A percentile compares a stretch with the other conserved stretches of the same genome.
These are phyloP conservation scores for Coccyzus lansbergi DNA, from an alignment of 2,797 vertebrate species.

Conservation along the genomic window DNA sequence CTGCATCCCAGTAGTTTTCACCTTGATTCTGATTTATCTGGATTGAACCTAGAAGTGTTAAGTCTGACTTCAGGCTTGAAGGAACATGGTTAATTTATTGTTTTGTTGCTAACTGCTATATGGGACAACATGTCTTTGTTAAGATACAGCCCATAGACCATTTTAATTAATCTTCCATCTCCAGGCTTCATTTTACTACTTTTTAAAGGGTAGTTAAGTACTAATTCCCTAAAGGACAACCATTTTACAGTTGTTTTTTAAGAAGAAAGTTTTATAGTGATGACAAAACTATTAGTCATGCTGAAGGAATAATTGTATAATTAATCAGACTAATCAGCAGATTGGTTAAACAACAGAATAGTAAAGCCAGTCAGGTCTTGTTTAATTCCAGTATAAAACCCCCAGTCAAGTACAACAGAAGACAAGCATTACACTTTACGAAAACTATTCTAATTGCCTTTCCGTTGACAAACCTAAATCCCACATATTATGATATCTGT, in stretches of 20 bases:
- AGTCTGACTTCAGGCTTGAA: not conserved
- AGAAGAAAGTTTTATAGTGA: conserved; percentile 15
- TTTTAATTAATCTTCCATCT: conserved; percentile 51
- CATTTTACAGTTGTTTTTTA: not conserved
- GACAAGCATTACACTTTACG: not conserved
- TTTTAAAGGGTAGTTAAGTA: conserved; percentile 34
- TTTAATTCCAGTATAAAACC: conserved; percentile 41
- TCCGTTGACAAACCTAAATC: not conserved
- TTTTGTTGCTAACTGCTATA: not conserved
- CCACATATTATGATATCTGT: not conserved
- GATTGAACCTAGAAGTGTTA: not conserved
- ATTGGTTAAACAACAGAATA: conserved; percentile 47
- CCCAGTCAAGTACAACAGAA: not conserved
- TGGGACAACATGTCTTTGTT: conserved; percentile 15
- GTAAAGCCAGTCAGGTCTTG: conserved; percentile 52
- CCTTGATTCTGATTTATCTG: not conserved
- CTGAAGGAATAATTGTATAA: conserved; percentile 44
- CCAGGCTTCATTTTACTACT: conserved; percentile 23
- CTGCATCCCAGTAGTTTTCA: not conserved
- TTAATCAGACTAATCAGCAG: conserved; percentile 54
- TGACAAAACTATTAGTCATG: conserved; percentile 44
- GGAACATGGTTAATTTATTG: not conserved
- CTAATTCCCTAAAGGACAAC: conserved; percentile 31
- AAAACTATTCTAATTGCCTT: not conserved
- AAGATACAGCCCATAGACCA: not conserved